Percentiles rank a stretch among this genome's conserved stretches.
These are phyloP conservation scores for Patella depressa DNA, from an alignment of 2,888 invertebrate species.

Conservation along the genomic window DNA sequence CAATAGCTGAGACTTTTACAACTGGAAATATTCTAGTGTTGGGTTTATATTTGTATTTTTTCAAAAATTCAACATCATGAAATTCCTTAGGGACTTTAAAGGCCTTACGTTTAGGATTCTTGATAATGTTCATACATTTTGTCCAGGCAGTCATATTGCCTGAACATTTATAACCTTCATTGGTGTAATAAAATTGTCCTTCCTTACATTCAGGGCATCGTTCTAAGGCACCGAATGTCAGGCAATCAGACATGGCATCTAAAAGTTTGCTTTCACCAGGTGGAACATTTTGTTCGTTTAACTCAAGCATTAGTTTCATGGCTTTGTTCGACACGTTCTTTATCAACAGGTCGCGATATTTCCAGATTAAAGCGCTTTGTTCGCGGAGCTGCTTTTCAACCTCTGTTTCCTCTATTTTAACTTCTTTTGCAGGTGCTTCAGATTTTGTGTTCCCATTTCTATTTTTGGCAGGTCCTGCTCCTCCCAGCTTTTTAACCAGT, in stretches of 20 bases:
- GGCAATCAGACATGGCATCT: constrained; percentile 85
- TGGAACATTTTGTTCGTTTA: constrained; percentile 82
- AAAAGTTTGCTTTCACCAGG: constrained; percentile 80
- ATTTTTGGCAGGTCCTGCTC: constrained; percentile 42
- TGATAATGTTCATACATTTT: constrained; percentile 82
- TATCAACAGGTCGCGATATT: constrained; percentile 78
- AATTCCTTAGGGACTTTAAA: constrained; percentile 81
- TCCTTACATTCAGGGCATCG: constrained; percentile 84
- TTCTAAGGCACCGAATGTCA: constrained; percentile 88
- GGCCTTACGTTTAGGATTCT: constrained; percentile 80
- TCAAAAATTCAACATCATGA: constrained; percentile 72
- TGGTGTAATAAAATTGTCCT: constrained; percentile 77
- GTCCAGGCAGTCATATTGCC: constrained; percentile 91
- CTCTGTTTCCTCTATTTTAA: constrained; percentile 62
- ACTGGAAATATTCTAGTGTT: constrained; percentile 66
- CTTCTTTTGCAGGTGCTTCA: constrained; percentile 47
- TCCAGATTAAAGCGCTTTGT: constrained; percentile 82
- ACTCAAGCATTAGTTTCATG: constrained; percentile 78
- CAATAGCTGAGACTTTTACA: constrained; percentile 47
- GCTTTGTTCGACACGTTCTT: constrained; percentile 77
- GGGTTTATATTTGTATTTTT: constrained; percentile 71
- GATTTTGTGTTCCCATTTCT: constrained; percentile 49
- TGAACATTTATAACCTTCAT: constrained; percentile 86
- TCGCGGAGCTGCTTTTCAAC: constrained; percentile 72
- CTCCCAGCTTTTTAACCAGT: constrained; percentile 64